A percentile compares a stretch with the other conserved stretches of the same genome.
Evolutionary conservation across 2,113 vertebrate species (phyloP).

Genomic region (Pao palembangensis): DNA sequence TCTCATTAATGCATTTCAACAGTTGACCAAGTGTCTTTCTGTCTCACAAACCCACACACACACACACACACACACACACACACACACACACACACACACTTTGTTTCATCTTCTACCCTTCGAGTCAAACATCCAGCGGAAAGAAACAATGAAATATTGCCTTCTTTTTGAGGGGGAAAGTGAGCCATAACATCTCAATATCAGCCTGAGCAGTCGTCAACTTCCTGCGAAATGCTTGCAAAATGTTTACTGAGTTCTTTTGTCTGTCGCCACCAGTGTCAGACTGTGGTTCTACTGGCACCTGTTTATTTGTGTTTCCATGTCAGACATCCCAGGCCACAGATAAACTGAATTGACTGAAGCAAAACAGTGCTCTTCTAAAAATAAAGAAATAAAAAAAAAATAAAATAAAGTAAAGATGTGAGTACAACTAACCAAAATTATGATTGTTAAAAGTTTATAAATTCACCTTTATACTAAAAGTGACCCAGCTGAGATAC

Average conservation of each 20-base stretch:
- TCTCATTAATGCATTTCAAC: too few species aligned
- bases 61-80: too few species aligned
- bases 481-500: not conserved
- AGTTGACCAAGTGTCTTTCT: not conserved
- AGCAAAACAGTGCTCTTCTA: not conserved
- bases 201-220: conserved; percentile 62
- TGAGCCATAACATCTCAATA: conserved; percentile 45
- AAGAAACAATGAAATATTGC: conserved; percentile 26
- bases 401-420: too few species aligned
- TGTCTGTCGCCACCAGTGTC: conserved; percentile 38
- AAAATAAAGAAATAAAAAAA: too few species aligned
- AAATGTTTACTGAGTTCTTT: conserved; percentile 68
- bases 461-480: not conserved
- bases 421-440: too few species aligned
- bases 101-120: conserved; percentile 17
- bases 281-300: conserved; percentile 43
- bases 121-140: conserved; percentile 22
- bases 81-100: too few species aligned
- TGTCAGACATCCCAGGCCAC: conserved; percentile 51
- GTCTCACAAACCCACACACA: too few species aligned
- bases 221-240: conserved; percentile 76
- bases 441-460: too few species aligned
- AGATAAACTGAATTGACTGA: not conserved
- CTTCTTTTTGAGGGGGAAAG: conserved; percentile 35
- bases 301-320: conserved; percentile 44